A percentile compares a stretch with the other conserved stretches of the same genome.
phyloP scores from a whole-genome alignment of 2,888 invertebrate species.

The Amiota mariae region DNA sequence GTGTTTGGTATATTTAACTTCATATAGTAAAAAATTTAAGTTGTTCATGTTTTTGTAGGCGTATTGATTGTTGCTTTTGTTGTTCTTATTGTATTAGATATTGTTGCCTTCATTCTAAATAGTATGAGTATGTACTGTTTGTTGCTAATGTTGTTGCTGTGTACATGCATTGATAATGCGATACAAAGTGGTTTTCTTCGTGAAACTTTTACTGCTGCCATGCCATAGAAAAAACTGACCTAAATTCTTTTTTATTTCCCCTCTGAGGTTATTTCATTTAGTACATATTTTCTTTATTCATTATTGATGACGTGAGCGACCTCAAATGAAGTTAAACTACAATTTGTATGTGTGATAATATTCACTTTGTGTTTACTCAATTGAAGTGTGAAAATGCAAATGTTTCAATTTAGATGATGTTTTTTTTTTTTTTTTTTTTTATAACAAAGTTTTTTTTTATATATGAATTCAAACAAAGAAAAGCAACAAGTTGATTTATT shows the following conservation, averaged over 20 bases:
- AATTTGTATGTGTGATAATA: background rate
- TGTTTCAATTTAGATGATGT: too few relatives aligned
- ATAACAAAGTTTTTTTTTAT: too few relatives aligned
- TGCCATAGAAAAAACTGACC: constrained; percentile 5
- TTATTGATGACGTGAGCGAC: constrained; percentile 14
- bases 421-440: too few relatives aligned
- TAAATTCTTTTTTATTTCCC: background rate
- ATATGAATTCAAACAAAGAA: too few relatives aligned
- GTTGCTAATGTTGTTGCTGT: constrained; percentile 30
- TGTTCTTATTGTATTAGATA: too few relatives aligned
- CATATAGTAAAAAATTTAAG: too few relatives aligned
- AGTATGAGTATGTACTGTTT: too few relatives aligned
- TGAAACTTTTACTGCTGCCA: background rate
- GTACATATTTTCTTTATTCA: background rate
- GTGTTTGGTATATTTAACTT: too few relatives aligned
- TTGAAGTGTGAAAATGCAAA: too few relatives aligned
- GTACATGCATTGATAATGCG: constrained; percentile 19
- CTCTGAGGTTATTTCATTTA: background rate
- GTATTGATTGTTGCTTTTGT: too few relatives aligned
- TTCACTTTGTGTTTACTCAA: background rate
- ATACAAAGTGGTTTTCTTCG: constrained; percentile 3
- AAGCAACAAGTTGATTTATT: too few relatives aligned
- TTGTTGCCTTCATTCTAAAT: constrained; percentile 13
- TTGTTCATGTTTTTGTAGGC: too few relatives aligned
- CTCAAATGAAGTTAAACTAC: background rate